A percentile compares a stretch with the other conserved stretches of the same genome.
Conservation (phyloP, 2,888 invertebrate genomes). For the Noctua janthe region DNA sequence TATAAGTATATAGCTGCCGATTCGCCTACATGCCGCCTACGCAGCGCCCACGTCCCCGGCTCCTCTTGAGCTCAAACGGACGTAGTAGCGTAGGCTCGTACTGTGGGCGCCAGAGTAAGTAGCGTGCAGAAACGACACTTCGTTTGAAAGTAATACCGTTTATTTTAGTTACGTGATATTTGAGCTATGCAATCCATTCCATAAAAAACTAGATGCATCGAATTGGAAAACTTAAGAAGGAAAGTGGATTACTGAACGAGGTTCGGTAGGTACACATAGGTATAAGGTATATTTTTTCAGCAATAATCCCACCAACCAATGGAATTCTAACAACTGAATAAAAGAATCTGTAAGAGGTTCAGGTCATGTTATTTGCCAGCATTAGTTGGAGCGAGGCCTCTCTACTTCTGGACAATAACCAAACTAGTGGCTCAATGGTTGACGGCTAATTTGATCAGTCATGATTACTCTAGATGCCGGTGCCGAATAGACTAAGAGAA, state of each 20-base stretch:
- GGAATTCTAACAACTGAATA: neutral
- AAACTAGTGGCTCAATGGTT: neutral
- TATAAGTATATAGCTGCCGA: conserved; percentile 75
- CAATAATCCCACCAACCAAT: neutral
- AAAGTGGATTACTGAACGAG: neutral
- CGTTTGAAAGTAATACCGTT: neutral
- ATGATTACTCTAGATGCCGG: neutral
- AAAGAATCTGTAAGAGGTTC: neutral
- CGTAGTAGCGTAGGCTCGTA: conserved; percentile 80
- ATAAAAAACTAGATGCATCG: neutral
- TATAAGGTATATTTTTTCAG: neutral
- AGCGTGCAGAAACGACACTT: conserved; percentile 50
- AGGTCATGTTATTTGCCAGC: neutral
- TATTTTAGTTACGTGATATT: neutral
- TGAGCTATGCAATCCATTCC: neutral
- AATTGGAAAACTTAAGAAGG: neutral
- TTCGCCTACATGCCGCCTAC: conserved; percentile 77
- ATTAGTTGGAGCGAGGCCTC: neutral
- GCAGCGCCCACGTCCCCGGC: conserved; percentile 71
- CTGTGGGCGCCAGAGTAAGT: conserved; percentile 59
- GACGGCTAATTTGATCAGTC: no score
- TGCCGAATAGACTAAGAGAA: neutral
- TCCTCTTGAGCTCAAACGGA: conserved; percentile 72
- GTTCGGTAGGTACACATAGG: neutral
- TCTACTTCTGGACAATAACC: neutral